Percentiles rank a stretch among this genome's conserved stretches.
These are phyloP conservation scores for Calcarius lapponicus DNA, from an alignment of 2,797 vertebrate genomes.

Conservation along the genomic window DNA sequence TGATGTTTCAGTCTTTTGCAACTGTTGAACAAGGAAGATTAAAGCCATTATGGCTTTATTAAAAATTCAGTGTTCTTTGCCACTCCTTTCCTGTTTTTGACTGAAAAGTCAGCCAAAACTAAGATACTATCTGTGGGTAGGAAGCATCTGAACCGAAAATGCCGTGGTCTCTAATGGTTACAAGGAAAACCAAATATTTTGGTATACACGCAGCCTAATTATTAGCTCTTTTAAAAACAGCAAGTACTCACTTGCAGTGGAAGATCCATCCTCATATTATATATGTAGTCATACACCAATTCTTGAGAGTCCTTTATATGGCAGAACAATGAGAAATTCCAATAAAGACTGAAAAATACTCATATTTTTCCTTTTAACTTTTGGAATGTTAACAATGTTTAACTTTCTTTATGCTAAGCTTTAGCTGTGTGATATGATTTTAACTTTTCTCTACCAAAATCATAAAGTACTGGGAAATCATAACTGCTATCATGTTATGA, in stretches of 20 bases:
- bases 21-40: slow-evolving; percentile 1
- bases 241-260: slow-evolving; percentile 41
- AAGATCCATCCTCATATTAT: neutral
- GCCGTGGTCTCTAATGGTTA: slow-evolving; percentile 5
- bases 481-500: neutral
- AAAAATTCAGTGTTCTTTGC: slow-evolving; percentile 24
- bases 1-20: slow-evolving; percentile 29
- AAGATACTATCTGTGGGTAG: slow-evolving; percentile 45
- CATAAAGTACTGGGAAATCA: neutral
- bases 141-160: slow-evolving; percentile 39
- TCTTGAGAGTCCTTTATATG: neutral
- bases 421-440: neutral
- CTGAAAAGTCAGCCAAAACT: slow-evolving; percentile 12
- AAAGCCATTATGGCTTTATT: neutral
- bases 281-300: neutral
- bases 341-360: neutral
- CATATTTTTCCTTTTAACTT: neutral
- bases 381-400: neutral
- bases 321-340: neutral
- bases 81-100: slow-evolving; percentile 54
- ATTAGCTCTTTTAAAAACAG: slow-evolving; percentile 29
- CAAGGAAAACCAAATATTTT: neutral
- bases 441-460: neutral
- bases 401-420: neutral
- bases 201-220: neutral